phyloP scores from a whole-genome alignment of 1,140 invertebrate genomes.

The Neodiprion virginianus region DNA sequence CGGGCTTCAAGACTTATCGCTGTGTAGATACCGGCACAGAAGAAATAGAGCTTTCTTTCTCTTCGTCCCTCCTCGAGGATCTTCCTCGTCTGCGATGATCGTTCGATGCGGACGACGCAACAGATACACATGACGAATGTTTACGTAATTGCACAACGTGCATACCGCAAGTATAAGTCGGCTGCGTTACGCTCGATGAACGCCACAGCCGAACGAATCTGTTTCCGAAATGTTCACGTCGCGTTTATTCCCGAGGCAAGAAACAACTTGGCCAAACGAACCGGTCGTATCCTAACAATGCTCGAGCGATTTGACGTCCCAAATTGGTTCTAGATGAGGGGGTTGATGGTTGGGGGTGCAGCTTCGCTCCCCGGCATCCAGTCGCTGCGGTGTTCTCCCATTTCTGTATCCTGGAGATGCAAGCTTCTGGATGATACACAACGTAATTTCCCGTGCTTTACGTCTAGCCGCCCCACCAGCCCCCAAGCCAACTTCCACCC shows the following conservation, averaged over 20 bases:
- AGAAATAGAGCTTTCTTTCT: neutral
- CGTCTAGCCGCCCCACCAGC: neutral
- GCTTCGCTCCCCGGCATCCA: neutral
- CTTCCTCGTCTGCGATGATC: too few species aligned
- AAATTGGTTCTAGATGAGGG: neutral
- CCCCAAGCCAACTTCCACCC: neutral
- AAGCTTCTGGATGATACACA: slow-evolving; percentile 12
- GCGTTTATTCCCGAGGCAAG: neutral
- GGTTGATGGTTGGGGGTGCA: neutral
- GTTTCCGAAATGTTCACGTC: neutral
- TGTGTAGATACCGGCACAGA: neutral
- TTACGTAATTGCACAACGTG: too few species aligned
- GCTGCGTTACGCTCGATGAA: too few species aligned
- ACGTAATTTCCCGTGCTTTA: slow-evolving; percentile 12
- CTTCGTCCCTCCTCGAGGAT: neutral
- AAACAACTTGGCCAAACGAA: neutral
- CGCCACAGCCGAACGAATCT: too few species aligned
- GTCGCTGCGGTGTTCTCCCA: neutral
- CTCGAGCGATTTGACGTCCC: neutral
- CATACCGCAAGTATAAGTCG: too few species aligned
- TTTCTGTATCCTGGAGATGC: neutral
- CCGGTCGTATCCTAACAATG: neutral
- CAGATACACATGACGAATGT: too few species aligned
- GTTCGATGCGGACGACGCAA: too few species aligned
- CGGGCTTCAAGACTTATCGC: neutral